These are phyloP conservation scores for Somateria mollissima DNA, from an alignment of 2,797 vertebrate genomes.

Conservation along the genomic window DNA sequence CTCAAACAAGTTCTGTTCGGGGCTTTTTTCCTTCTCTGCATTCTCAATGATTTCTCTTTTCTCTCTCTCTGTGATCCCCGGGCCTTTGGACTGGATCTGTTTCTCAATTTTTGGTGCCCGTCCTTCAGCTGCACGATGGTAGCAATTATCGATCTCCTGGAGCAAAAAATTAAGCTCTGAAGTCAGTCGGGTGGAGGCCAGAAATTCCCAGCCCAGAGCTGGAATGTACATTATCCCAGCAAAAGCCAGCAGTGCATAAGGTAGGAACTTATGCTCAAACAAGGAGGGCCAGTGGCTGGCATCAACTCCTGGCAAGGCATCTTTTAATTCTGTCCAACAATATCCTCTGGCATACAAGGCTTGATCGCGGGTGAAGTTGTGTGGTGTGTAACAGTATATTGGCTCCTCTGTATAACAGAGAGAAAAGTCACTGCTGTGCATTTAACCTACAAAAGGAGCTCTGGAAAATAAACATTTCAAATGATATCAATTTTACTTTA, in stretches of 20 bases:
- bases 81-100: constrained; percentile 99
- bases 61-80: constrained; percentile 94
- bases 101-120: constrained; percentile 99
- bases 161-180: constrained; percentile 99
- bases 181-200: constrained; percentile 96
- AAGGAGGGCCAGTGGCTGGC: constrained; percentile 91
- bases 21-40: constrained; percentile 98
- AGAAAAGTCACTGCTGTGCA: constrained; percentile 82
- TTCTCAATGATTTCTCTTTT: constrained; percentile 98
- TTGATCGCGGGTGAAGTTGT: constrained; percentile 99
- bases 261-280: constrained; percentile 98
- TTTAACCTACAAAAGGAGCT: constrained; percentile 80
- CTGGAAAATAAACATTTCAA: constrained; percentile 80
- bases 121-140: constrained; percentile 96
- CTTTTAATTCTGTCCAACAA: constrained; percentile 99
- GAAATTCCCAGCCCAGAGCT: constrained; percentile 96
- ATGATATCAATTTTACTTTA: constrained; percentile 65
- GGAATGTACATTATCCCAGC: constrained; percentile 99
- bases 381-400: constrained; percentile 99
- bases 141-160: constrained; percentile 99
- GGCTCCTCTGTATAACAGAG: constrained; percentile 93
- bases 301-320: constrained; percentile 91
- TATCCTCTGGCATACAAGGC: constrained; percentile 98
- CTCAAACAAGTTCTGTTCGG: constrained; percentile 98
- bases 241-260: constrained; percentile 96